These are phyloP conservation scores for Ceyx margarethae DNA, from an alignment of 2,113 vertebrate genomes.

Conservation along the genomic window DNA sequence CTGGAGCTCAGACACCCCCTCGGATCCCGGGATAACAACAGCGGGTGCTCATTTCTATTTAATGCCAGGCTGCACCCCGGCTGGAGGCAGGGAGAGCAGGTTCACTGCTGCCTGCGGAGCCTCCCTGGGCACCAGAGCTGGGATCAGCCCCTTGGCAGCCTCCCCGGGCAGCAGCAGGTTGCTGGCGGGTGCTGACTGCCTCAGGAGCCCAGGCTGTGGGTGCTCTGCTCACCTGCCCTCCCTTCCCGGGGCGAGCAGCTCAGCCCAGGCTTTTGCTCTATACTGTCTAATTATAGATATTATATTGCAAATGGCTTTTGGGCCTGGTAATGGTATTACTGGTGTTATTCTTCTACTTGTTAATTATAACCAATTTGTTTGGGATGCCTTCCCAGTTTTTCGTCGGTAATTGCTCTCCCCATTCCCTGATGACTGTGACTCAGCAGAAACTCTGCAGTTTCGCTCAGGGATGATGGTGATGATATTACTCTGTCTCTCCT, in stretches of 20 bases:
- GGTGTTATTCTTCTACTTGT: slow-evolving; percentile 51
- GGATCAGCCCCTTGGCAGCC: background rate
- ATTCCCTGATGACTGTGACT: slow-evolving; percentile 39
- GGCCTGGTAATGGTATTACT: slow-evolving; percentile 56
- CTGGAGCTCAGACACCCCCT: background rate
- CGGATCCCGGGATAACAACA: background rate
- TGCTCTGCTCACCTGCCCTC: background rate
- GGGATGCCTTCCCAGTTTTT: slow-evolving; percentile 66
- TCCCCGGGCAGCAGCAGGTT: background rate
- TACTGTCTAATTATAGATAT: slow-evolving; percentile 42
- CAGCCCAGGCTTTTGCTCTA: background rate
- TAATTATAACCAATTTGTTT: slow-evolving; percentile 69
- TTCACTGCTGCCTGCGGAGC: fast-evolving
- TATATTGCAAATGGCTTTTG: slow-evolving; percentile 52
- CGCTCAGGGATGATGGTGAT: background rate
- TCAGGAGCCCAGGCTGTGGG: too few species aligned
- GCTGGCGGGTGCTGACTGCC: background rate
- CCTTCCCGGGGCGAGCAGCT: background rate
- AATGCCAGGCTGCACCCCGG: background rate
- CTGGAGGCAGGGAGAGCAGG: background rate
- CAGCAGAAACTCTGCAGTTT: slow-evolving; percentile 62
- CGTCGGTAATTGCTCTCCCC: slow-evolving; percentile 53
- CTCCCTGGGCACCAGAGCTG: fast-evolving
- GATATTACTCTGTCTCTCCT: slow-evolving; percentile 7
- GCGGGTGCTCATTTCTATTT: background rate